phyloP scores from a whole-genome alignment of 2,113 vertebrate species.

The Rhegmatorhina hoffmannsi region DNA sequence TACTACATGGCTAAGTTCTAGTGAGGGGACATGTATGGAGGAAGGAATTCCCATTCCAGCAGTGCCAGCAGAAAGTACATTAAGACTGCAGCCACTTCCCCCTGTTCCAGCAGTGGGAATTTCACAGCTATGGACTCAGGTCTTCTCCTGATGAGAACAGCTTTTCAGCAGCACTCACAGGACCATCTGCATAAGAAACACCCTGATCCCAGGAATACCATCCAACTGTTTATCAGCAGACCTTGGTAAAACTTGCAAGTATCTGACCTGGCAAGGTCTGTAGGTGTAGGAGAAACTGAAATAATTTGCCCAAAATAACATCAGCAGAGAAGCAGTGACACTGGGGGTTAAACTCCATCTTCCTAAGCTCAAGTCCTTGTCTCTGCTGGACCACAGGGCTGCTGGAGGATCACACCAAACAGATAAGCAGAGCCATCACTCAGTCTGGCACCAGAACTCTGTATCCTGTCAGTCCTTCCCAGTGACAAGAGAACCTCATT shows the following conservation, averaged over 20 bases:
- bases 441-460: neutral
- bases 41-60: neutral
- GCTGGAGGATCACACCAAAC: neutral
- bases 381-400: neutral
- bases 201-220: neutral
- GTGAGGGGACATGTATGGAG: fast-evolving
- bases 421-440: neutral
- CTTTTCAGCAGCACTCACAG: neutral
- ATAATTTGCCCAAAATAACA: neutral
- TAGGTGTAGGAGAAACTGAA: neutral
- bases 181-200: neutral
- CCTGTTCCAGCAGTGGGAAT: neutral
- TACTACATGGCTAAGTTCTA: neutral
- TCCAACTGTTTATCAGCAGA: neutral
- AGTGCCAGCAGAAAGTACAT: neutral
- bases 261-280: neutral
- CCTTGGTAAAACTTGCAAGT: neutral
- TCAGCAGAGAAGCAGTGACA: neutral
- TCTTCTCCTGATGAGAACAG: neutral
- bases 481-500: neutral
- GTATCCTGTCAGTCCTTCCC: neutral
- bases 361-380: neutral
- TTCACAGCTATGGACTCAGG: neutral
- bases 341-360: neutral
- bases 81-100: neutral